Conservation (phyloP, 1,140 invertebrate genomes). For the Megalopta genalis region DNA sequence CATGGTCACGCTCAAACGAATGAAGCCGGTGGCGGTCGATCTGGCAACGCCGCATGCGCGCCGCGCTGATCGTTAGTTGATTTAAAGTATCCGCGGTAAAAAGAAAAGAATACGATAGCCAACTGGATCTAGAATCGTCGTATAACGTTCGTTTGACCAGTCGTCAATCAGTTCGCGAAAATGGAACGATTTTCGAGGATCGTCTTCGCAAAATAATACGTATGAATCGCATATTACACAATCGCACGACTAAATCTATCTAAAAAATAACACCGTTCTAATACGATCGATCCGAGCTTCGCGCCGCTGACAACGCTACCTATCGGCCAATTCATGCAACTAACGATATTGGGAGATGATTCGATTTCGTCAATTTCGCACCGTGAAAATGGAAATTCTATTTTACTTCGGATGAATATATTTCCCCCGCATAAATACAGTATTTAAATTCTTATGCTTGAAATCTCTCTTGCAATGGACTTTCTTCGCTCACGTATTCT, state of each 20-base stretch:
- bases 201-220: background rate
- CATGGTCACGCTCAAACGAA: conserved; percentile 25
- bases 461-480: background rate
- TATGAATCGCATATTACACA: background rate
- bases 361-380: conserved; percentile 38
- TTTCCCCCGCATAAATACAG: background rate
- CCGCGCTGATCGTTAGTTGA: conserved; percentile 67
- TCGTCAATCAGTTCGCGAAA: background rate
- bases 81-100: conserved; percentile 75
- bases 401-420: background rate
- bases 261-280: conserved; percentile 62
- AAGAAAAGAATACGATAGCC: conserved; percentile 68
- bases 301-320: conserved; percentile 35
- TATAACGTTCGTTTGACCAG: background rate
- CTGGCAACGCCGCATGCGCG: conserved; percentile 66
- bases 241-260: conserved; percentile 52
- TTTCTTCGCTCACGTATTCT: background rate
- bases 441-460: background rate
- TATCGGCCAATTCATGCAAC: background rate
- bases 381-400: background rate
- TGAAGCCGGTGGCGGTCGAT: background rate
- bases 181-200: background rate
- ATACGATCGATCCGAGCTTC: conserved; percentile 63
- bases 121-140: conserved; percentile 27
- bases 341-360: conserved; percentile 23